A percentile compares a stretch with the other conserved stretches of the same genome.
Evolutionary conservation across 2,888 invertebrate genomes (phyloP).

Genomic region (Amphipyra tragopoginis): DNA sequence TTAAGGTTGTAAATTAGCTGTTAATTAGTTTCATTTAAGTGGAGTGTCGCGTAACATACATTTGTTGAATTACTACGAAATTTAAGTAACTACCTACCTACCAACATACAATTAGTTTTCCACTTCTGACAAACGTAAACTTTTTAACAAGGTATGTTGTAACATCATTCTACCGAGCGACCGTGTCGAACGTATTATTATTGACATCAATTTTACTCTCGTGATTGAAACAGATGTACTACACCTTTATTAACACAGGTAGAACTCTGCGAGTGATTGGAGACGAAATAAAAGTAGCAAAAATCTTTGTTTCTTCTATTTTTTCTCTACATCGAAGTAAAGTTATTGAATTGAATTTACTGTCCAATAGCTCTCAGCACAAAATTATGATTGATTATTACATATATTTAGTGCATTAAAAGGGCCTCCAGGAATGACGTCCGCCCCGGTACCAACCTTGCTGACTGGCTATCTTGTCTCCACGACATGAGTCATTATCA

Average conservation of each 20-base stretch:
- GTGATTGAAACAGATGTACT: slow-evolving; percentile 9
- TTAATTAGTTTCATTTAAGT: slow-evolving; percentile 2
- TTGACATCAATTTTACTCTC: slow-evolving; percentile 16
- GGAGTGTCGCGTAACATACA: slow-evolving; percentile 3
- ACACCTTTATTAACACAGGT: slow-evolving; percentile 8
- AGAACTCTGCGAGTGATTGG: not conserved
- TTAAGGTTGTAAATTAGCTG: slow-evolving; percentile 13
- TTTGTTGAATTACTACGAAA: slow-evolving; percentile 13
- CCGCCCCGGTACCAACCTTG: too few species aligned
- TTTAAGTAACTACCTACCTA: slow-evolving; percentile 13
- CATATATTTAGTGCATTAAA: too few species aligned
- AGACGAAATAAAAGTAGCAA: not conserved
- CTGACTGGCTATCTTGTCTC: too few species aligned
- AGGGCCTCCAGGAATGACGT: too few species aligned
- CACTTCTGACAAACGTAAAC: slow-evolving; percentile 20
- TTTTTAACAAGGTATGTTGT: slow-evolving; percentile 3
- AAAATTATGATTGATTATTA: too few species aligned
- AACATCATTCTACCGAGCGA: not conserved
- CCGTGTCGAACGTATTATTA: slow-evolving; percentile 18
- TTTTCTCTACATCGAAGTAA: too few species aligned
- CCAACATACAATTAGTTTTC: slow-evolving; percentile 18
- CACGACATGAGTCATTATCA: too few species aligned
- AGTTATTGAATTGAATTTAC: too few species aligned
- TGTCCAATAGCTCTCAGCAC: too few species aligned
- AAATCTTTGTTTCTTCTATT: too few species aligned